Percentiles rank a stretch among this genome's conserved stretches.
phyloP scores from a whole-genome alignment of 2,113 vertebrate genomes.

The Tyrannus savana region DNA sequence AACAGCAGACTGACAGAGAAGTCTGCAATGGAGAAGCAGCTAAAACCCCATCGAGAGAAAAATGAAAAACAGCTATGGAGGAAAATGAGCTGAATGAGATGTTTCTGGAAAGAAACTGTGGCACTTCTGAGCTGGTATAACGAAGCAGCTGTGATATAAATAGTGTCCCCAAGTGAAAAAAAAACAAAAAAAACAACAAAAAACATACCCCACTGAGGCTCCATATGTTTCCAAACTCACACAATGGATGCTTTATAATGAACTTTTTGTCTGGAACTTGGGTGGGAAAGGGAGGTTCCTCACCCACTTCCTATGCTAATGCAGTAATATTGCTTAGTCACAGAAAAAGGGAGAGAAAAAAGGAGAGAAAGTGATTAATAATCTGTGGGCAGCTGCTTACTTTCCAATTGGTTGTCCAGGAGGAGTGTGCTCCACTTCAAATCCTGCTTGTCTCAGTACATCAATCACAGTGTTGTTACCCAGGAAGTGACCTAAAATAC shows the following conservation, averaged over 20 bases:
- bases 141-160: neutral
- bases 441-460: slow-evolving; percentile 91
- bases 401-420: slow-evolving; percentile 82
- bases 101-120: neutral
- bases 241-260: neutral
- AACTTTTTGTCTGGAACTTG: neutral
- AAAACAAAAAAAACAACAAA: neutral
- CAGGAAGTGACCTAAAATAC: slow-evolving; percentile 92
- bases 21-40: neutral
- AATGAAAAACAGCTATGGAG: neutral
- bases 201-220: neutral
- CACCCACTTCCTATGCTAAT: neutral
- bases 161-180: neutral
- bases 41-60: neutral
- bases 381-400: slow-evolving; percentile 76
- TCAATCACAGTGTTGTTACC: slow-evolving; percentile 98
- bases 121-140: neutral
- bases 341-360: slow-evolving; percentile 23
- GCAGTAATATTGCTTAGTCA: slow-evolving; percentile 1
- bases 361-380: slow-evolving; percentile 13
- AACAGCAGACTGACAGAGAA: neutral
- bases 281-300: neutral
- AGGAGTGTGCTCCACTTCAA: slow-evolving; percentile 89
- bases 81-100: neutral
- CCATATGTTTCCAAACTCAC: neutral